phyloP scores from a whole-genome alignment of 2,888 invertebrate species.

The Melangyna quadrimaculata region DNA sequence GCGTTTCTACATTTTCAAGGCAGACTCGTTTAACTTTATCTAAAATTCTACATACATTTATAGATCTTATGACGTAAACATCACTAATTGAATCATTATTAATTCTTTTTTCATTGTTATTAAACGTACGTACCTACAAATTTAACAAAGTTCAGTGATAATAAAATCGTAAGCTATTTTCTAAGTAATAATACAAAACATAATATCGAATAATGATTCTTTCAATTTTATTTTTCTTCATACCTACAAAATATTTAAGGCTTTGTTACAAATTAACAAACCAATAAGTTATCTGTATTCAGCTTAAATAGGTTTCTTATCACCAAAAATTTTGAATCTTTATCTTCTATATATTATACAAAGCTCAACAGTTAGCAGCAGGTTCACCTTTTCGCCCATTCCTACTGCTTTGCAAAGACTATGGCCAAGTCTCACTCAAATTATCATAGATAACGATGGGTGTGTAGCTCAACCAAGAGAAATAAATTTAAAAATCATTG shows the following conservation, averaged over 20 bases:
- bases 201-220: not conserved
- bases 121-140: not conserved
- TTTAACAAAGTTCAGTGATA: not conserved
- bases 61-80: not conserved
- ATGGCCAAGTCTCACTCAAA: not conserved
- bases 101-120: not conserved
- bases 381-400: not conserved
- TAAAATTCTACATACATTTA: not conserved
- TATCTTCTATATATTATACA: not conserved
- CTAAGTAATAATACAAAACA: not conserved
- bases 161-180: not conserved
- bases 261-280: not conserved
- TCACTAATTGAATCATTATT: not conserved
- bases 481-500: not conserved
- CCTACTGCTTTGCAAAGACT: not conserved
- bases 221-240: not conserved
- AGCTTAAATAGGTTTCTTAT: not conserved
- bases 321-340: not conserved
- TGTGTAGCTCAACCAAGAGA: not conserved
- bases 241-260: not conserved
- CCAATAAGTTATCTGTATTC: not conserved
- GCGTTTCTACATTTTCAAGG: not conserved
- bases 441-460: not conserved
- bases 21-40: not conserved
- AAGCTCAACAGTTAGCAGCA: not conserved